Conservation (phyloP, 2,113 vertebrate species). For the Delphinus delphis region DNA sequence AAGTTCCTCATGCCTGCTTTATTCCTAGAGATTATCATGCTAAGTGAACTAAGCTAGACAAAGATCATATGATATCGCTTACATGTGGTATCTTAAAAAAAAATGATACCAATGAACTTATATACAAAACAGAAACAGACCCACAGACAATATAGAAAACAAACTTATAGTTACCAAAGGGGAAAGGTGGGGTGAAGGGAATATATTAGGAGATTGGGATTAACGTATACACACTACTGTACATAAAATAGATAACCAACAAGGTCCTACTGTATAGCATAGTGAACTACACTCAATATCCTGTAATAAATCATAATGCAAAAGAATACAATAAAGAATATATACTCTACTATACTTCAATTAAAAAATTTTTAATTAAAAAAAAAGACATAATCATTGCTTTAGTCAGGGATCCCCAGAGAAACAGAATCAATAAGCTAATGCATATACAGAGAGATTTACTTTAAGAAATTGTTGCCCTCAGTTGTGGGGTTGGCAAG, state of each 20-base stretch:
- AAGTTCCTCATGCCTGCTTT: neutral
- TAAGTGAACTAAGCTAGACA: neutral
- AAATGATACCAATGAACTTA: neutral
- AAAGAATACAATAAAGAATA: neutral
- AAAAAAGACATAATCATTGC: neutral
- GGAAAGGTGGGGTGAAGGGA: neutral
- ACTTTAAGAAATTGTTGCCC: neutral
- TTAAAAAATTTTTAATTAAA: neutral
- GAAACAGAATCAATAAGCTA: neutral
- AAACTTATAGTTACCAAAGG: neutral
- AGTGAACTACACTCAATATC: neutral
- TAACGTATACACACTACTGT: neutral
- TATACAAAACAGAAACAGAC: neutral
- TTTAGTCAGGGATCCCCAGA: neutral
- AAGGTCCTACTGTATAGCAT: neutral
- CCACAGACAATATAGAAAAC: neutral
- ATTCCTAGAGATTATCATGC: neutral
- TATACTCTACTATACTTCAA: neutral
- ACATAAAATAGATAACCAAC: neutral
- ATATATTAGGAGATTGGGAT: neutral
- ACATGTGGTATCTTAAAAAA: neutral
- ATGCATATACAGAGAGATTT: neutral
- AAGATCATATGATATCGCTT: neutral
- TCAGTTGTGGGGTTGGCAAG: neutral
- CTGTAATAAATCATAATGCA: neutral